Conservation (phyloP, 2,113 vertebrate species). For the Strigops habroptila region DNA sequence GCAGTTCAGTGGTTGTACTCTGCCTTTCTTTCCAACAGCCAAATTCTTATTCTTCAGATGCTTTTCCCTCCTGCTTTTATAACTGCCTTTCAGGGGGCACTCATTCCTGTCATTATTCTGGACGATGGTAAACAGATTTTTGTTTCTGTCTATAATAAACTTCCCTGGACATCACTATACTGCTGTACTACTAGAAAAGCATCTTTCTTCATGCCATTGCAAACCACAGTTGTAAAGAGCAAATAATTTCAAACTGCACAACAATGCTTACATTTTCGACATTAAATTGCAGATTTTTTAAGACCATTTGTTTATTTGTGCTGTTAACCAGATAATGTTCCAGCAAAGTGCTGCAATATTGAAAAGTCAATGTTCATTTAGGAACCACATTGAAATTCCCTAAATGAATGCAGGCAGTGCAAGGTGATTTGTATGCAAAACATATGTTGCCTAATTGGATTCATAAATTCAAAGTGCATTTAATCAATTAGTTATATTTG, state of each 20-base stretch:
- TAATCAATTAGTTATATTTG: conserved; percentile 66
- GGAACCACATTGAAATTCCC: background rate
- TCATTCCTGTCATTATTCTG: background rate
- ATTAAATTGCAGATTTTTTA: conserved; percentile 13
- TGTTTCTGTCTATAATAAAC: background rate
- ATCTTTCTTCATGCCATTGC: background rate
- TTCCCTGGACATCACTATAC: background rate
- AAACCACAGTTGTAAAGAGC: background rate
- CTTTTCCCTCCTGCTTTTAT: background rate
- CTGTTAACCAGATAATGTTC: conserved; percentile 39
- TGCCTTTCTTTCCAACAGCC: background rate
- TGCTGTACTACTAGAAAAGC: background rate
- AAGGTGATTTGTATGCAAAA: conserved; percentile 63
- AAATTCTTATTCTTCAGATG: background rate
- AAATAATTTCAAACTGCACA: background rate
- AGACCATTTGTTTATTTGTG: conserved; percentile 43
- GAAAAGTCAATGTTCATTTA: conserved; percentile 62
- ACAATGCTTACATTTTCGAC: background rate
- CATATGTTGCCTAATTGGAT: conserved; percentile 49
- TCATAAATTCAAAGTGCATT: conserved; percentile 55
- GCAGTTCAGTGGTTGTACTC: background rate
- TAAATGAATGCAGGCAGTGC: conserved; percentile 11
- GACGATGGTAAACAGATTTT: background rate
- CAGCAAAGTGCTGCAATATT: conserved; percentile 46
- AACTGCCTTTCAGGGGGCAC: background rate